phyloP scores from a whole-genome alignment of 2,113 vertebrate genomes.

The Seriola quinqueradiata region DNA sequence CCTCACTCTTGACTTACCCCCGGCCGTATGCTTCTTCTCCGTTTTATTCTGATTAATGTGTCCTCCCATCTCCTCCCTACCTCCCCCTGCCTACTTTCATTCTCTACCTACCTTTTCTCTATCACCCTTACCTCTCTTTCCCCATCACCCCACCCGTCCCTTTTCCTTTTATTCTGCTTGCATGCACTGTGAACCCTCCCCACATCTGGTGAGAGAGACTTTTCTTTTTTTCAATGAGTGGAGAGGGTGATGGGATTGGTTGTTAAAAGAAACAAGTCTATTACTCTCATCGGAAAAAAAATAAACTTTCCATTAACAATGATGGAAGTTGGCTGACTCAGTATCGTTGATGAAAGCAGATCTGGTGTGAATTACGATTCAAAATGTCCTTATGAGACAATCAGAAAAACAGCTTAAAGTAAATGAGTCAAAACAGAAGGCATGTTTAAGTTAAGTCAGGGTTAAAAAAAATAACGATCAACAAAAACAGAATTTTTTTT shows the following conservation, averaged over 20 bases:
- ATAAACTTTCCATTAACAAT: slow-evolving; percentile 24
- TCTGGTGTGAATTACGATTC: slow-evolving; percentile 28
- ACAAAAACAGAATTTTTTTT: not conserved
- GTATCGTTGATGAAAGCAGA: slow-evolving; percentile 33
- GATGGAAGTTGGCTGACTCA: slow-evolving; percentile 27
- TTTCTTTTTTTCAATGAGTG: slow-evolving; percentile 17
- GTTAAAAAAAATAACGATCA: too few relatives aligned
- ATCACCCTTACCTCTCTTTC: slow-evolving; percentile 27
- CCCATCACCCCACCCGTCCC: slow-evolving; percentile 38
- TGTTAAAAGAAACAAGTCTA: slow-evolving; percentile 47
- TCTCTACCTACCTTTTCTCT: slow-evolving; percentile 35
- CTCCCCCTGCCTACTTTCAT: slow-evolving; percentile 25
- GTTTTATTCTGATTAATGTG: slow-evolving; percentile 70
- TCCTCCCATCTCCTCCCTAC: not conserved
- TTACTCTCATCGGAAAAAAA: slow-evolving; percentile 27
- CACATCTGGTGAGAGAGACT: slow-evolving; percentile 58
- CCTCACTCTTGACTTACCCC: slow-evolving; percentile 50
- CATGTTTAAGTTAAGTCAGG: not conserved
- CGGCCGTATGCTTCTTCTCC: slow-evolving; percentile 43
- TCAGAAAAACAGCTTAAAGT: not conserved
- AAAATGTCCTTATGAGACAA: slow-evolving; percentile 7
- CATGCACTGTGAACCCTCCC: slow-evolving; percentile 49
- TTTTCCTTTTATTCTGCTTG: slow-evolving; percentile 11
- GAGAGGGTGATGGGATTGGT: slow-evolving; percentile 26
- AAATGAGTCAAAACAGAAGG: slow-evolving; percentile 12